These are phyloP conservation scores for Atopsyche davidsoni DNA, from an alignment of 1,140 invertebrate species.

Conservation along the genomic window DNA sequence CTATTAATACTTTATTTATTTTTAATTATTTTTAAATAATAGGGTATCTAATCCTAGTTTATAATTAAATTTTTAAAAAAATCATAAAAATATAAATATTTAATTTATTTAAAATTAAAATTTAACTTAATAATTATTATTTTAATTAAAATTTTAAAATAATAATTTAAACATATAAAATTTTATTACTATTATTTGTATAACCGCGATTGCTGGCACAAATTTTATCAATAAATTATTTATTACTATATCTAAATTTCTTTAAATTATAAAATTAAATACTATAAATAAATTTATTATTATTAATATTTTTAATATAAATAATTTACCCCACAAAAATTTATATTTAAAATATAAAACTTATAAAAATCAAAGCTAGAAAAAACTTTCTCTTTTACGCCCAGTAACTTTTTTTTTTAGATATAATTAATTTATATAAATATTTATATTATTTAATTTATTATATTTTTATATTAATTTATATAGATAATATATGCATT, in stretches of 20 bases:
- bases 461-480: too few species aligned
- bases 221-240: not conserved
- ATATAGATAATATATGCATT: too few species aligned
- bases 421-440: too few species aligned
- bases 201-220: not conserved
- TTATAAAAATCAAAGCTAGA: too few species aligned
- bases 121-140: conserved; percentile 12
- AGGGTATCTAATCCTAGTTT: conserved; percentile 64
- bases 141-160: conserved; percentile 8
- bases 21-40: conserved; percentile 47
- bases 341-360: too few species aligned
- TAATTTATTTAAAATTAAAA: conserved; percentile 11
- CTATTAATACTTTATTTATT: conserved; percentile 44
- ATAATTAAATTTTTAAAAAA: conserved; percentile 33
- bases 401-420: too few species aligned
- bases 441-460: too few species aligned
- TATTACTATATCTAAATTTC: not conserved
- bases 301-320: conserved; percentile 18
- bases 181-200: not conserved
- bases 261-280: too few species aligned
- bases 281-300: too few species aligned
- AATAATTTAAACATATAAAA: not conserved
- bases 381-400: too few species aligned
- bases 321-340: conserved; percentile 14
- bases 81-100: conserved; percentile 32